Conservation (phyloP, 2,797 vertebrate genomes). For the Pampus argenteus region DNA sequence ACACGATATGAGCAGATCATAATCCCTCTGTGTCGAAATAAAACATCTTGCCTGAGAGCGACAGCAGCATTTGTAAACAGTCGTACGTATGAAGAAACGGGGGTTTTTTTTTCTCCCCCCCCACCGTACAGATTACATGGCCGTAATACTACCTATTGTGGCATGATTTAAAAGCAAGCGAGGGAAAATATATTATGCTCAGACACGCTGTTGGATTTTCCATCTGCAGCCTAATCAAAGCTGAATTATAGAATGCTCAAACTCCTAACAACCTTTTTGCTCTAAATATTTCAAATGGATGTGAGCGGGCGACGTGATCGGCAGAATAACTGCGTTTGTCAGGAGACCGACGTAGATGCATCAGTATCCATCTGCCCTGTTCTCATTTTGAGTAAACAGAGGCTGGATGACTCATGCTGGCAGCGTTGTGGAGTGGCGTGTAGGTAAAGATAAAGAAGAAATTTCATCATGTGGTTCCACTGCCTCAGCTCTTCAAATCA, state of each 20-base stretch:
- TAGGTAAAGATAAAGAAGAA: conserved; percentile 53
- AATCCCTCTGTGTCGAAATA: conserved; percentile 48
- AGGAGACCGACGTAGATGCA: conserved; percentile 44
- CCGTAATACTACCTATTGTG: conserved; percentile 46
- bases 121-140: neutral
- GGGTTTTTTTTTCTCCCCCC: neutral
- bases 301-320: conserved; percentile 53
- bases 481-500: conserved; percentile 59
- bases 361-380: conserved; percentile 60
- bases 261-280: conserved; percentile 64
- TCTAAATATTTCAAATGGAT: conserved; percentile 74
- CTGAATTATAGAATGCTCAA: conserved; percentile 62
- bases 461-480: conserved; percentile 61
- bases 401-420: conserved; percentile 47
- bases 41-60: conserved; percentile 37
- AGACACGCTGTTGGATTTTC: conserved; percentile 50
- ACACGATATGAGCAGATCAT: conserved; percentile 25
- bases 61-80: conserved; percentile 42
- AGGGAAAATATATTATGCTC: conserved; percentile 36
- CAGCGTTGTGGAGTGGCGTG: conserved; percentile 20
- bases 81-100: conserved; percentile 10
- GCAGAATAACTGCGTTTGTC: conserved; percentile 64
- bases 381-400: conserved; percentile 60
- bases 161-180: conserved; percentile 46
- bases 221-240: conserved; percentile 68